Evolutionary conservation across 1,140 invertebrate species (phyloP), one percentile per base, ranked within the genome.

Genomic region (Drosophila watanabei): DNA sequence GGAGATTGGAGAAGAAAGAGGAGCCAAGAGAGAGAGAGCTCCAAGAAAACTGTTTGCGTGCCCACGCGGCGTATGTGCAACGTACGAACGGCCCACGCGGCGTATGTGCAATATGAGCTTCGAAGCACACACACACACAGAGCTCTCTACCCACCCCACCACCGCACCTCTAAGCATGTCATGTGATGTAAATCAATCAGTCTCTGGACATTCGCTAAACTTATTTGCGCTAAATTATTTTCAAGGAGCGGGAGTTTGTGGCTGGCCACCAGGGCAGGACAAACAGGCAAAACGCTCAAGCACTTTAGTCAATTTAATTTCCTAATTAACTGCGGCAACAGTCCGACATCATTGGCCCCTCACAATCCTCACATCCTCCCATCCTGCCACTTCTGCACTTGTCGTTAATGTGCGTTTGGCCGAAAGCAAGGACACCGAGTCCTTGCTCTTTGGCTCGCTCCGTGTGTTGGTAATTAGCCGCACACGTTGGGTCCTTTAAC

Each of bases 241-340:
- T 68, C 57, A 78, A 78, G 49, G 57, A 59, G 46, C 45, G 16
- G 51, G 35, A 28, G 54, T 11, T 7, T 10, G 61, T 33, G 30
- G 28, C 28, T 0, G 9, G 49, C 16, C 43, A 71, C 16, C 43
- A 71, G 39, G 70, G 39, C 52, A 62, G 54, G 45, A 41, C 84
- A 90, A 88, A 85, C 85, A 90, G 73, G 78, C 82, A 90, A 91
- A 89, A 80, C 82, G 86, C 70, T 87, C 76, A 83, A 81, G 77
- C 87, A 91, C 87, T 91, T 91, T 91, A 87, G 62, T 91, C 88
- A 91, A 91, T 91, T 91, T 88, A 91, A 91, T 91, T 91, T 92
- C 78, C 88, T 91, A 91, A 91, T 92, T 91, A 91, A 89, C 88
- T 90, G 76, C 76, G 75, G 75, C 82, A 80, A 69, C 51, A 71